phyloP scores from a whole-genome alignment of 2,888 invertebrate genomes.

The Phrixothrix hirtus region DNA sequence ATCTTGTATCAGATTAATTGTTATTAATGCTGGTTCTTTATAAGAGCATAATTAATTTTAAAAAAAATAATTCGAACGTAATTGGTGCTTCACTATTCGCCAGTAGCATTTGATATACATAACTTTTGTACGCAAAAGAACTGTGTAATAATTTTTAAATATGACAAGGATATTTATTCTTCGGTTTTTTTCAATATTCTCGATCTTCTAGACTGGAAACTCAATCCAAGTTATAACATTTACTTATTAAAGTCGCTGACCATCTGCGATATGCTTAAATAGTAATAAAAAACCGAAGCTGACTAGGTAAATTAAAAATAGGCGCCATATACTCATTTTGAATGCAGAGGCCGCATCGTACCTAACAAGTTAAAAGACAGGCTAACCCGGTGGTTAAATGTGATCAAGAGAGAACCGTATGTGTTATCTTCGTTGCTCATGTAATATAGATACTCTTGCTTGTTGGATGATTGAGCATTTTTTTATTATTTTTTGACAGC shows the following conservation, averaged over 20 bases:
- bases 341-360: conserved; percentile 26
- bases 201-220: too few species aligned
- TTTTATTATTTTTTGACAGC: too few species aligned
- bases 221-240: too few species aligned
- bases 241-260: conserved; percentile 16
- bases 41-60: not conserved
- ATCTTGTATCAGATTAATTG: conserved; percentile 6
- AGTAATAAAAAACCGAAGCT: conserved; percentile 24
- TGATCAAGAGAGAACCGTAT: not conserved
- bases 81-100: not conserved
- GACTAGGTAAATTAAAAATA: conserved; percentile 34
- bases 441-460: too few species aligned
- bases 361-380: conserved; percentile 20
- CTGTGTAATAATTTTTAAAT: too few species aligned
- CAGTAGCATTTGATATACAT: not conserved
- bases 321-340: conserved; percentile 33
- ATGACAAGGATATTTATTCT: too few species aligned
- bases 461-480: too few species aligned
- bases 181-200: too few species aligned
- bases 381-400: conserved; percentile 22
- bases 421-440: too few species aligned
- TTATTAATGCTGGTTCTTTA: not conserved
- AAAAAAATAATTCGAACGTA: not conserved
- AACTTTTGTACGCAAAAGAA: not conserved
- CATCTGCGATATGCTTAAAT: conserved; percentile 20